Evolutionary conservation across 2,113 vertebrate genomes (phyloP).

Genomic region (Orycteropus afer): DNA sequence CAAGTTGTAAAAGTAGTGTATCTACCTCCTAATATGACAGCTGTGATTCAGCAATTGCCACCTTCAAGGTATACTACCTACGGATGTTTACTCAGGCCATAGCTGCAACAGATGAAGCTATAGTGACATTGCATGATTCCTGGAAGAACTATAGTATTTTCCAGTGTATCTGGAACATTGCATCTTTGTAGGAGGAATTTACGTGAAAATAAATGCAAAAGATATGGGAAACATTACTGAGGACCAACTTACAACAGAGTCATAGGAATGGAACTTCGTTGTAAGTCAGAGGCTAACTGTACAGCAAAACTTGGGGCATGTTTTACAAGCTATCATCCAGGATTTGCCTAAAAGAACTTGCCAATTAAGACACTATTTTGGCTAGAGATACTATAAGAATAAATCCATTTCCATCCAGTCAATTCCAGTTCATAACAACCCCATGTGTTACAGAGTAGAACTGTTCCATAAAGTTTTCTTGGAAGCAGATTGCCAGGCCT

Average conservation of each 20-base stretch:
- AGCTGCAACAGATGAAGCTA: neutral
- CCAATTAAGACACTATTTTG: neutral
- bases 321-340: neutral
- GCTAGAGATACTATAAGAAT: neutral
- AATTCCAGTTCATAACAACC: too few species aligned
- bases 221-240: neutral
- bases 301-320: neutral
- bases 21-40: neutral
- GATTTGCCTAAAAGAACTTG: neutral
- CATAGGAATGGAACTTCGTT: too few species aligned
- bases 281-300: too few species aligned
- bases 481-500: too few species aligned
- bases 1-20: neutral
- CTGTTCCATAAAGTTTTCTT: too few species aligned
- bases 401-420: neutral
- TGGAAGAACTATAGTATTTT: neutral
- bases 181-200: neutral
- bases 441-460: too few species aligned
- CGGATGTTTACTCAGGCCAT: neutral
- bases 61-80: neutral
- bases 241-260: too few species aligned
- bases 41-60: neutral
- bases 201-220: too few species aligned
- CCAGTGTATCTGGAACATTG: neutral
- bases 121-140: neutral